Percentiles rank a stretch among this genome's conserved stretches.
These are phyloP conservation scores for Polydrusus pterygomalis DNA, from an alignment of 2,888 invertebrate species.

Conservation along the genomic window DNA sequence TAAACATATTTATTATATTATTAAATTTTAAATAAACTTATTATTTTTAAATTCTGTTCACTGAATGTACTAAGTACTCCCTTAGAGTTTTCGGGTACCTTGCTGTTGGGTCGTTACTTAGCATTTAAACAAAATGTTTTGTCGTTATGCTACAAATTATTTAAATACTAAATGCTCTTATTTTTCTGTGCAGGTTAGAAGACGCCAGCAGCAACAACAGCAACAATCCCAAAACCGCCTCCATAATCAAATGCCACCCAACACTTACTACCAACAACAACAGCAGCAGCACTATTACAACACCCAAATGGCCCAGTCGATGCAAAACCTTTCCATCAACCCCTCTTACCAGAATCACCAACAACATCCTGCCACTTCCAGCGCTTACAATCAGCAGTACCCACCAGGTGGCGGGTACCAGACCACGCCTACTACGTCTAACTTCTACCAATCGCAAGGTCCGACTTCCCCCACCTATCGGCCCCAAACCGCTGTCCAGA, in stretches of 20 bases:
- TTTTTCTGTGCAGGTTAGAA: conserved; percentile 40
- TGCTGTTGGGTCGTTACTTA: no score
- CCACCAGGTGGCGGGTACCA: conserved; percentile 27
- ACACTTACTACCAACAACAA: conserved; percentile 58
- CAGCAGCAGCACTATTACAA: conserved; percentile 63
- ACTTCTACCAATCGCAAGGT: conserved; percentile 69
- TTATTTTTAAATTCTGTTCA: no score
- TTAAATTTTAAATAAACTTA: no score
- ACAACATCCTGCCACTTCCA: conserved; percentile 19
- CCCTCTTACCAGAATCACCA: conserved; percentile 61
- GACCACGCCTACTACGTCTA: conserved; percentile 43
- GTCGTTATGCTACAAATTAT: no score
- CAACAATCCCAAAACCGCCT: conserved; percentile 56
- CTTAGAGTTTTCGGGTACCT: no score
- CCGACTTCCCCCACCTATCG: conserved; percentile 70
- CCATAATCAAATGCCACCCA: conserved; percentile 64
- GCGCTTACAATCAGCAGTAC: conserved; percentile 55
- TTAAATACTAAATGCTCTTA: background rate
- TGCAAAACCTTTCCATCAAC: conserved; percentile 69
- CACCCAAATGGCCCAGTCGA: conserved; percentile 67
- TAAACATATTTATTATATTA: no score
- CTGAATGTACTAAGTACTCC: no score
- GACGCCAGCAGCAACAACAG: conserved; percentile 57
- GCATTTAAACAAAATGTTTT: no score
- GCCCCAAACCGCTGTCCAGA: conserved; percentile 76